Base-by-base conservation (phyloP, 2,113 vertebrate genomes). In the Amblyopsis rosae region DNA sequence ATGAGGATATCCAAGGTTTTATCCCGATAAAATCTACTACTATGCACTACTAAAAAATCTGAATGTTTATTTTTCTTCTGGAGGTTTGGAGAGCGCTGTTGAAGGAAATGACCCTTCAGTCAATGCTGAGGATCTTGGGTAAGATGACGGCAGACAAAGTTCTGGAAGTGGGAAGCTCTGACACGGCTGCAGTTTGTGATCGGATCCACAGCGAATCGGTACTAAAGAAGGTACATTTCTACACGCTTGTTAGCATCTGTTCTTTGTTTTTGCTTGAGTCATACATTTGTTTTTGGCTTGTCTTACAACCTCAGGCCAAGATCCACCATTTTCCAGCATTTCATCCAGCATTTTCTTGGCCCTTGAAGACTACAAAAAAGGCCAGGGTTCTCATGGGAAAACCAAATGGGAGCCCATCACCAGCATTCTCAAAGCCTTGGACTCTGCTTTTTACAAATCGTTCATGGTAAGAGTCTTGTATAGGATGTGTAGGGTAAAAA, bases 81-180 rank as follows among this genome's bases (percentile, higher is more conserved):
- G 1, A 98, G 96, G 90, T 98, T 11, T 98, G 96, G 96, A 95
- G 90, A 67, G 93, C 94, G 56, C 88, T 99, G 86, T 77, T 99
- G 70, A 95, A 94, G 83, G 95, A 98, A n/a, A 99, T 98, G 95
- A 91, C 96, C 45, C 67, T 98, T 66, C 90, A 92, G 47, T 90
- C 92, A 11, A 57, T 96, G 78, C 69, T 99, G 54, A 92, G 84
- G 70, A 92, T 94, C 80, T 88, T 99, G 69, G 96, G 96, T 63
- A 98, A 94, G 79, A 93, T 99, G 92, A 93, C 96, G 0, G 92
- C 94, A 59, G 93, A 94, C 78, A 92, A 90, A 65, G 83, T 98
- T 41, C 93, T 99, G 73, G 91, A 94, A 74, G 93, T 93, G 35
- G 92, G 89, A 86, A 92, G 92, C 76, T 87, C 93, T 19, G 95